Evolutionary conservation across 2,113 vertebrate genomes (phyloP).

Genomic region (Melanostigma gelatinosum): DNA sequence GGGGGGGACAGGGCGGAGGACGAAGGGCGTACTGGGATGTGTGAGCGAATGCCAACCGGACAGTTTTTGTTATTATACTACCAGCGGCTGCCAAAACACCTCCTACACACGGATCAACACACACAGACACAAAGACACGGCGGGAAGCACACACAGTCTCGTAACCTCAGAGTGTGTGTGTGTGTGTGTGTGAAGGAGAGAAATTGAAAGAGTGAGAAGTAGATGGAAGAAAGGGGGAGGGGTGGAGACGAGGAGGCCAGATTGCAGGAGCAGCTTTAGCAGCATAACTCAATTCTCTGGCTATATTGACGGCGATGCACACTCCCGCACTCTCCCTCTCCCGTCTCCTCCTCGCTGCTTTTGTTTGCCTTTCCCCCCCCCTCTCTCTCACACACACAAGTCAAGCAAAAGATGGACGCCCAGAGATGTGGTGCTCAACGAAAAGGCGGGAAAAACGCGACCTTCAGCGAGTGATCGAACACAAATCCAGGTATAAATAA

Average conservation of each 20-base stretch:
- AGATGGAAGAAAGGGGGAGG: conserved; percentile 15
- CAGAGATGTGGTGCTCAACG: background rate
- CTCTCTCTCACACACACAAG: background rate
- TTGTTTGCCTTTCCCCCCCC: background rate
- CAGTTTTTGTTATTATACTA: conserved; percentile 70
- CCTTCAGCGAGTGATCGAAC: background rate
- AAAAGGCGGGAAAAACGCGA: conserved; percentile 2
- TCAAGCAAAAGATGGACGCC: conserved; percentile 12
- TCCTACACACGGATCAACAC: conserved; percentile 60
- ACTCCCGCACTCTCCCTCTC: conserved; percentile 28
- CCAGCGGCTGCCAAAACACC: conserved; percentile 64
- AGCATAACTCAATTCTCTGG: conserved; percentile 55
- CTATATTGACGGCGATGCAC: conserved; percentile 33
- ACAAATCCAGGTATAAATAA: conserved; percentile 16
- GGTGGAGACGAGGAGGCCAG: conserved; percentile 45
- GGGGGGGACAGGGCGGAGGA: conserved; percentile 49
- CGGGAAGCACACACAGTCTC: conserved; percentile 39
- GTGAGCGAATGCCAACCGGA: conserved; percentile 68
- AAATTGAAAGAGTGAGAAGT: conserved; percentile 50
- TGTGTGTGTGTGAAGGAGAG: conserved; percentile 37
- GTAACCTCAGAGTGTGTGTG: conserved; percentile 30
- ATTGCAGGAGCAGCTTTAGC: conserved; percentile 56
- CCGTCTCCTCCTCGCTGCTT: conserved; percentile 1
- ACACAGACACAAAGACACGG: conserved; percentile 25
- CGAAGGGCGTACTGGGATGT: conserved; percentile 59